Evolutionary conservation across 2,888 invertebrate species (phyloP).

Genomic region (Harpalus rufipes): DNA sequence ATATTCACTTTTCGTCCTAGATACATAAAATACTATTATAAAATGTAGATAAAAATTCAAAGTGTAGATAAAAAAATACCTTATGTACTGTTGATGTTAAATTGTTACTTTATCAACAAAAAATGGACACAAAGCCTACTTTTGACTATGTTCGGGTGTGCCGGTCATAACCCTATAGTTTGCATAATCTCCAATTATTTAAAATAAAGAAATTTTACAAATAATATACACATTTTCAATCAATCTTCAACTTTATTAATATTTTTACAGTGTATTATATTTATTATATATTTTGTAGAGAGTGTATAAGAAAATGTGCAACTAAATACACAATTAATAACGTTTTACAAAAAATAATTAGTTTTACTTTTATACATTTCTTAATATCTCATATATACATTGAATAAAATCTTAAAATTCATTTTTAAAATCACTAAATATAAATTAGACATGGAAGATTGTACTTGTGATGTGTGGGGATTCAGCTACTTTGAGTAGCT

Average conservation of each 20-base stretch:
- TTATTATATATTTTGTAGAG: slow-evolving; percentile 63
- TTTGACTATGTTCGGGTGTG: no score
- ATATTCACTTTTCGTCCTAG: no score
- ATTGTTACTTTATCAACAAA: no score
- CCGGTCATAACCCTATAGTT: no score
- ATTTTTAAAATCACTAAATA: slow-evolving; percentile 64
- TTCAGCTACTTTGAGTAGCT: slow-evolving; percentile 41
- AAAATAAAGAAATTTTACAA: slow-evolving; percentile 17
- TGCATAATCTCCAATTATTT: not conserved
- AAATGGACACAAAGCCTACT: no score
- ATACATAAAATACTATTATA: no score
- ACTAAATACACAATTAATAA: slow-evolving; percentile 66
- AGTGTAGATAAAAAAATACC: no score
- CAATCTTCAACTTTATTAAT: slow-evolving; percentile 64
- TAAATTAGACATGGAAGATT: slow-evolving; percentile 66
- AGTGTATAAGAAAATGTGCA: slow-evolving; percentile 65
- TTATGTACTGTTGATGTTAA: no score
- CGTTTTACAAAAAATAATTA: slow-evolving; percentile 67
- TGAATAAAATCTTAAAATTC: slow-evolving; percentile 62
- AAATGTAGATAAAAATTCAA: no score
- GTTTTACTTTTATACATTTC: slow-evolving; percentile 63
- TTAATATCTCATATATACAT: slow-evolving; percentile 62
- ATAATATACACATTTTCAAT: slow-evolving; percentile 23
- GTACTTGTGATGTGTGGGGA: slow-evolving; percentile 65
- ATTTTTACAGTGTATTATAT: slow-evolving; percentile 63